Evolutionary conservation across 2,888 invertebrate genomes (phyloP).

Genomic region (Anoplius nigerrimus): DNA sequence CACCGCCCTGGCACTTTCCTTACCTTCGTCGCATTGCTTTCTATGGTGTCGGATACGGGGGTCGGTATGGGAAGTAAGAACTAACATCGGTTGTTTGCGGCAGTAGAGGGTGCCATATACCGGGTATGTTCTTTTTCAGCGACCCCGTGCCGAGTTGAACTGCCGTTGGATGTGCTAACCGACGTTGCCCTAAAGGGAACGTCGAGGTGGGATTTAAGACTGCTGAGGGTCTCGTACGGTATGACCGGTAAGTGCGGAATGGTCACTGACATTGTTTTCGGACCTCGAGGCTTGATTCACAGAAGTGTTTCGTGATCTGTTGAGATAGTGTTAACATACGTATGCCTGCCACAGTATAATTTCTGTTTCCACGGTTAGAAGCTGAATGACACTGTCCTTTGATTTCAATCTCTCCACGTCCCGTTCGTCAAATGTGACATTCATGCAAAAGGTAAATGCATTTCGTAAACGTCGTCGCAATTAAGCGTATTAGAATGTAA

Average conservation of each 20-base stretch:
- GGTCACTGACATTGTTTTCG: too few species aligned
- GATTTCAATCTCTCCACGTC: too few species aligned
- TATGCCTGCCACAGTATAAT: too few species aligned
- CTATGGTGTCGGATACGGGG: slow-evolving; percentile 37
- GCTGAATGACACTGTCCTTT: too few species aligned
- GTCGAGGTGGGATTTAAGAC: slow-evolving; percentile 55
- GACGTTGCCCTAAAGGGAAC: slow-evolving; percentile 51
- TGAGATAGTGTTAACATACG: too few species aligned
- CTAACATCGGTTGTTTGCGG: slow-evolving; percentile 66
- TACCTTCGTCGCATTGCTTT: slow-evolving; percentile 43
- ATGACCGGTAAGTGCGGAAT: not conserved
- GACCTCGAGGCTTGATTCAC: too few species aligned
- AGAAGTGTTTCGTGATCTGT: too few species aligned
- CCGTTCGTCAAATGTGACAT: too few species aligned
- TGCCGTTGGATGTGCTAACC: slow-evolving; percentile 23
- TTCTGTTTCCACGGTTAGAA: too few species aligned
- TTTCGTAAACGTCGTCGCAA: too few species aligned
- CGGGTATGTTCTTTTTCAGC: slow-evolving; percentile 35
- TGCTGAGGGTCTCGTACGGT: slow-evolving; percentile 50
- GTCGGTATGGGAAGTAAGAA: slow-evolving; percentile 8
- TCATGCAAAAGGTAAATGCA: too few species aligned
- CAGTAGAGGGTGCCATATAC: slow-evolving; percentile 69
- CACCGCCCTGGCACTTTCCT: slow-evolving; percentile 42
- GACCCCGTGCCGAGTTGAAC: slow-evolving; percentile 19
- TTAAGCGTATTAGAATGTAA: too few species aligned